A percentile compares a stretch with the other conserved stretches of the same genome.
Conservation (phyloP, 1,140 invertebrate genomes). For the Brachionus paranguensis region DNA sequence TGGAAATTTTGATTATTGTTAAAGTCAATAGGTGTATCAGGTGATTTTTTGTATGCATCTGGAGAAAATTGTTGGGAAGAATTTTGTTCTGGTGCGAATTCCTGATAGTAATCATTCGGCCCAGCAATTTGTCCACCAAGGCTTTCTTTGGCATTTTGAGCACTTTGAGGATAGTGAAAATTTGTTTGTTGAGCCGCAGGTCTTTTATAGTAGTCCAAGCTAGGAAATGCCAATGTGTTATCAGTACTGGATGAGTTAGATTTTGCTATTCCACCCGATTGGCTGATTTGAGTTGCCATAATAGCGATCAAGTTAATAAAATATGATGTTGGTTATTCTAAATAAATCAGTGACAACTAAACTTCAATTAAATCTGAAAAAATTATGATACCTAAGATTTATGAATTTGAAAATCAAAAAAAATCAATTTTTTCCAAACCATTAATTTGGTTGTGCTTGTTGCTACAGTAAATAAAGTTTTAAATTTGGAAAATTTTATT, state of each 20-base stretch:
- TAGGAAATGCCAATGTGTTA: slow-evolving; percentile 4
- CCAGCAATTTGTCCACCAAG: background rate
- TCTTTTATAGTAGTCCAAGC: background rate
- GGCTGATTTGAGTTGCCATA: background rate
- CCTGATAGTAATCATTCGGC: background rate
- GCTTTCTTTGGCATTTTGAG: slow-evolving; percentile 19
- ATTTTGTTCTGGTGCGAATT: background rate
- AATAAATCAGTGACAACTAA: background rate
- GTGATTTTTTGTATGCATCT: background rate
- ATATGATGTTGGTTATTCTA: background rate
- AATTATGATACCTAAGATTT: background rate
- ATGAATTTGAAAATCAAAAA: background rate
- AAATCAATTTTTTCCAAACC: slow-evolving; percentile 9
- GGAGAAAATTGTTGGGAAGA: background rate
- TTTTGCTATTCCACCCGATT: background rate
- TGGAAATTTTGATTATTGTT: background rate
- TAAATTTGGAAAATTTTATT: background rate
- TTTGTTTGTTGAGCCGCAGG: background rate
- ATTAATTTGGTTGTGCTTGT: background rate
- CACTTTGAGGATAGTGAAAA: background rate
- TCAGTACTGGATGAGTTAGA: slow-evolving; percentile 14
- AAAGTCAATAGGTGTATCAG: background rate
- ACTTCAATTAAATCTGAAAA: background rate
- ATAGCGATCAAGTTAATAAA: background rate
- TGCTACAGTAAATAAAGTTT: background rate